Evolutionary conservation across 2,113 vertebrate species (phyloP), one percentile per base, ranked within the genome.

Genomic region (Toxostoma redivivum): DNA sequence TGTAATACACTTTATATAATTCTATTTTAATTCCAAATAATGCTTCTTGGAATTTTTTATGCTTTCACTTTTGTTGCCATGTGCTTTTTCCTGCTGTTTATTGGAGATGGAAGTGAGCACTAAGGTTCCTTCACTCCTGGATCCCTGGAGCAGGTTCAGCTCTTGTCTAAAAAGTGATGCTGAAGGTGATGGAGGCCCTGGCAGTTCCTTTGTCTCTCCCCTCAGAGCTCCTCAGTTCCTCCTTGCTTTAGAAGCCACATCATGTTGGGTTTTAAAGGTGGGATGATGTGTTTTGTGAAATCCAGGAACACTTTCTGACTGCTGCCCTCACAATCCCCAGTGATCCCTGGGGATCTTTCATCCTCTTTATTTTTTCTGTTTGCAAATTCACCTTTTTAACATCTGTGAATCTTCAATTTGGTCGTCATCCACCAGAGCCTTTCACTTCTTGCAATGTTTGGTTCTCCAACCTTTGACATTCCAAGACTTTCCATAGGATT

Each of bases 1-100:
- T 93, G 50, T 64, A 91, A 94, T 88, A 91, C 72, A 67, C 83
- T 66, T 95, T 76, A 64, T 81, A 69, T 42, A 72, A 79, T 79
- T 95, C 64, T 91, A 62, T 94, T 95, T 90, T 77, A 22, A 87
- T 85, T 82, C 42, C 57, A 82, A 81, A 58, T 64, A 30, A 33
- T 3, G 58, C 66, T 62, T 57, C 33, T 69, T 76, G 74, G 74
- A 67, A 38, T 94, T 81, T 74, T 64, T 82, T 73, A 19, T 10
- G 7, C 53, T 77, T 79, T 73, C 23, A 48, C 67, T 80, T 81
- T 23, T 30, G 23, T 53, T 72, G 50, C 67, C 54, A 45, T 5
- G 0, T 48, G 17, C 28, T 72, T 72, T 80, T 44, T 57, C 31
- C 40, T 44, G n/a, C 85, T 72, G 37, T 44, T 81, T 9, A 1